Base-by-base conservation (phyloP, 2,113 vertebrate genomes). In the Diadophis punctatus region DNA sequence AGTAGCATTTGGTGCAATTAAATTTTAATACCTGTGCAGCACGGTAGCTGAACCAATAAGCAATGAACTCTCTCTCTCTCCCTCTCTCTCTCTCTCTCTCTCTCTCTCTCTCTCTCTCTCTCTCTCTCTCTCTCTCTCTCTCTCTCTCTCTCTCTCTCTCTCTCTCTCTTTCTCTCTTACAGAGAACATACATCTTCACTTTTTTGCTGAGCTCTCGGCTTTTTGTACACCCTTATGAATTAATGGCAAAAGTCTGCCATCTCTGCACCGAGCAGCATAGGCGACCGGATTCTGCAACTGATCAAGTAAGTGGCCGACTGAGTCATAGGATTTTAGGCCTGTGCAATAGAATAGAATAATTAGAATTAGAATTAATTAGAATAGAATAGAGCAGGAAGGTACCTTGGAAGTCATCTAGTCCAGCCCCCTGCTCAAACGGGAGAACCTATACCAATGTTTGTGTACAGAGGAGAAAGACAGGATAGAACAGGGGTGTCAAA, bases 141-240 rank as follows among this genome's bases (percentile, higher is more conserved):
- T 8, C 55, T 60, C 56, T 60, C 23, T 60, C 56, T 60, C 23
- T 68, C 30, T 39, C 63, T 34, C 14, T 93, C 58, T 43, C 89
- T 93, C 56, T 96, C 0, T 87, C 34, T 93, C 90, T 68, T 46
- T 46, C 46, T 46, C 5, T 91, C 93, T 94, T 27, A 14, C 98
- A 99, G 99, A 99, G 98, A 95, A 99, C 98, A 0, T 99, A 99
- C 93, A 98, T 99, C 95, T 99, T 99, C 95, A 99, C 99, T 84
- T 99, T 99, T 95, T 97, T 99, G 51, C 98, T 99, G 89, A 99
- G 98, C 91, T 99, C 99, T 7, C 98, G 99, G 22, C 97, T 99
- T 48, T 99, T 99, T 94, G 97, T 99, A 96, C 98, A 97, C 89
- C 99, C 99, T 0, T 98, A 98, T 0, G 98, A 99, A 85, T 98